A percentile compares a stretch with the other conserved stretches of the same genome.
These are phyloP conservation scores for Eupithecia insigniata DNA, from an alignment of 2,888 invertebrate species.

Conservation along the genomic window DNA sequence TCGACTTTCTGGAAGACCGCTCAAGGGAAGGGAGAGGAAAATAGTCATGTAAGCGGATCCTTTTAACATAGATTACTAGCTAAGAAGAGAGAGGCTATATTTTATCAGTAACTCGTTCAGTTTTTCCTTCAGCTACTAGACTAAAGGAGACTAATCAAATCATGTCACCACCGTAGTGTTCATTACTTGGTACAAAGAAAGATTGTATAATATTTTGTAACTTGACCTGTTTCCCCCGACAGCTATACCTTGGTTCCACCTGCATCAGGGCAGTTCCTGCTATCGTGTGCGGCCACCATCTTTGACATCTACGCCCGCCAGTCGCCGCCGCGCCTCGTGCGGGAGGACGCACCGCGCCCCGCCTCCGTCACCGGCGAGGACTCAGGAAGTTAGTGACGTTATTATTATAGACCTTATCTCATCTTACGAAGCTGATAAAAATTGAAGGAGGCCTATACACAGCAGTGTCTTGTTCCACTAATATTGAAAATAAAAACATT, in stretches of 20 bases:
- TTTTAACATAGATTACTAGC: not conserved
- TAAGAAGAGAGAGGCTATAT: not conserved
- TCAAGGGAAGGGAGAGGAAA: no score
- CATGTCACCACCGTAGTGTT: not conserved
- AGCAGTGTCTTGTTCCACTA: not conserved
- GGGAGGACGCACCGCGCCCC: slow-evolving; percentile 83
- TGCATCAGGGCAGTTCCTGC: slow-evolving; percentile 75
- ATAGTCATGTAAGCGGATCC: no score
- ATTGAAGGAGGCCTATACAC: not conserved
- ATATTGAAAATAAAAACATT: no score
- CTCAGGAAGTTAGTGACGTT: slow-evolving; percentile 57
- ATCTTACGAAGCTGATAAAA: not conserved
- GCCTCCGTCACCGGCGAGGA: slow-evolving; percentile 81
- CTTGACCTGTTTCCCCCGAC: not conserved
- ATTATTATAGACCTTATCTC: not conserved
- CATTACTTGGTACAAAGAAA: not conserved
- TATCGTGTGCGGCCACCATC: slow-evolving; percentile 85
- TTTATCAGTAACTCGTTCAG: no score
- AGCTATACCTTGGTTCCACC: slow-evolving; percentile 74
- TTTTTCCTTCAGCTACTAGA: no score
- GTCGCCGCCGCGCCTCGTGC: slow-evolving; percentile 80
- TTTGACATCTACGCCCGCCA: slow-evolving; percentile 85
- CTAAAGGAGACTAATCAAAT: not conserved
- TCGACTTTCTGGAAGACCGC: no score
- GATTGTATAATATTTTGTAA: no score